Evolutionary conservation across 1,140 invertebrate genomes (phyloP).

Genomic region (Drosophila orosa): DNA sequence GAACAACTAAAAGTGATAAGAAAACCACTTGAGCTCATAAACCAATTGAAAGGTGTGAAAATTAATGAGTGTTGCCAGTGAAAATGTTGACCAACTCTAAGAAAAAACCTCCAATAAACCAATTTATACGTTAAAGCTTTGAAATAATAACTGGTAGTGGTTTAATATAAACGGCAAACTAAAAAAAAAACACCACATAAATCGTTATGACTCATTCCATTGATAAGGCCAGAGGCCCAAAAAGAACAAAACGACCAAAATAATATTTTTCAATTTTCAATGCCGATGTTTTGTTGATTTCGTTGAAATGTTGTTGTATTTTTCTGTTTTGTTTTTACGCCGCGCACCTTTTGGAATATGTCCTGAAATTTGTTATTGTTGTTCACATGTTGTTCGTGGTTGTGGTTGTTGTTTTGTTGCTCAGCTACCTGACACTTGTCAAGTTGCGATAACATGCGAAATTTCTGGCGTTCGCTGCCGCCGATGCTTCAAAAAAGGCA

Average conservation of each 20-base stretch:
- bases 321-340: slow-evolving; percentile 21
- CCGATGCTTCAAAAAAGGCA: slow-evolving; percentile 58
- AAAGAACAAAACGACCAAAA: slow-evolving; percentile 40
- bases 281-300: slow-evolving; percentile 47
- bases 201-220: slow-evolving; percentile 25
- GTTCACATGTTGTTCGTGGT: slow-evolving; percentile 34
- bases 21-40: slow-evolving; percentile 8
- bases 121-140: background rate
- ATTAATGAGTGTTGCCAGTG: background rate
- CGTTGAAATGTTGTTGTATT: slow-evolving; percentile 9
- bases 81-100: background rate
- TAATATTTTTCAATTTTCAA: slow-evolving; percentile 54
- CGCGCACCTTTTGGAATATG: slow-evolving; percentile 50
- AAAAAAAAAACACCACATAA: slow-evolving; percentile 8
- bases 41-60: slow-evolving; percentile 3
- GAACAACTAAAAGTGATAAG: slow-evolving; percentile 8
- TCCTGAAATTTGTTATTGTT: slow-evolving; percentile 63
- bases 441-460: slow-evolving; percentile 78
- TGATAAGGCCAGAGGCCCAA: slow-evolving; percentile 46
- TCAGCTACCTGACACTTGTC: slow-evolving; percentile 71
- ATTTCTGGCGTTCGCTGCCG: slow-evolving; percentile 47
- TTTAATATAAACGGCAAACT: background rate
- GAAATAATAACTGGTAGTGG: slow-evolving; percentile 13
- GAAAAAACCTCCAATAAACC: background rate
- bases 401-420: slow-evolving; percentile 29